Percentiles rank a stretch among this genome's conserved stretches.
phyloP scores from a whole-genome alignment of 2,113 vertebrate genomes.

The Balaeniceps rex region DNA sequence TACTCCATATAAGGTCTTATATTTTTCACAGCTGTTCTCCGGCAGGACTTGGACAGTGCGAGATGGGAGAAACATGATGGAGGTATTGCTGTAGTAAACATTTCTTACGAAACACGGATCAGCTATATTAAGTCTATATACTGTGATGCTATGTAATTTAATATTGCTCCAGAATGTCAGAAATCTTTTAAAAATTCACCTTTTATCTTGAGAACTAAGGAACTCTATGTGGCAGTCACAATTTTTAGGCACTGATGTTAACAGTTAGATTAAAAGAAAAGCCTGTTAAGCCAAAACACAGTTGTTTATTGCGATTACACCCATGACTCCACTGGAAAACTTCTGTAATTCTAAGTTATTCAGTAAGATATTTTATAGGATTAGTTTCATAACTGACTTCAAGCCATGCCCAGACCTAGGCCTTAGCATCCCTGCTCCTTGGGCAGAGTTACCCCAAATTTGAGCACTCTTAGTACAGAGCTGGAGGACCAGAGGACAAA shows the following conservation, averaged over 20 bases:
- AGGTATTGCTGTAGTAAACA: neutral
- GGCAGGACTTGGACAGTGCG: neutral
- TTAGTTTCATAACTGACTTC: neutral
- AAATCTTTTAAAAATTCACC: neutral
- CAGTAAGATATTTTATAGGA: neutral
- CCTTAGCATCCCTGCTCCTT: neutral
- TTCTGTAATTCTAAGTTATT: neutral
- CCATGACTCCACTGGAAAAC: neutral
- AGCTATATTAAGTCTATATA: neutral
- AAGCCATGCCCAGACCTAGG: neutral
- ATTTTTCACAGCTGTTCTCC: neutral
- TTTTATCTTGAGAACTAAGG: neutral
- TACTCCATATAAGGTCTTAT: neutral
- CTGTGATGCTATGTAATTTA: neutral
- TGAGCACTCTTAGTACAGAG: neutral
- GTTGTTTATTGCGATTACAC: neutral
- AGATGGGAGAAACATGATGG: neutral
- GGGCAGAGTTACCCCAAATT: neutral
- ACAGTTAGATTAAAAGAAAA: neutral
- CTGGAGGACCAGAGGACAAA: neutral
- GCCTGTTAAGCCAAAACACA: neutral
- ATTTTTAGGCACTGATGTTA: neutral
- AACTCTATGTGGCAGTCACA: neutral
- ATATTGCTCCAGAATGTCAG: neutral
- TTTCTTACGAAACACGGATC: neutral